These are phyloP conservation scores for Apocheima hispidaria DNA, from an alignment of 2,888 invertebrate genomes.

Conservation along the genomic window DNA sequence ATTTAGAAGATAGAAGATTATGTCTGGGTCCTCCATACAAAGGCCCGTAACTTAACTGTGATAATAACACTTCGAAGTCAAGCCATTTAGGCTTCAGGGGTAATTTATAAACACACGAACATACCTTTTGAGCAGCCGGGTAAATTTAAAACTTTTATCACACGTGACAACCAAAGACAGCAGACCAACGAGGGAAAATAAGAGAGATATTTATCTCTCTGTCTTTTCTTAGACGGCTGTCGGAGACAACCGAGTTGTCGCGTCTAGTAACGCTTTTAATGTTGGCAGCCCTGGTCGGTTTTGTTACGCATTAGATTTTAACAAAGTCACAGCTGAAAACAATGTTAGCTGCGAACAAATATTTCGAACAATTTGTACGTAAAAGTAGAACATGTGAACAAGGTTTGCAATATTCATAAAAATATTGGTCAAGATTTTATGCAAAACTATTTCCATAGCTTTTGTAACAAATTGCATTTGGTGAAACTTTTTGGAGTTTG, in stretches of 20 bases:
- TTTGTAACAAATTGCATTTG: neutral
- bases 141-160: too few relatives aligned
- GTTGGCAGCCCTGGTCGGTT: conserved; percentile 7
- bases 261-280: neutral
- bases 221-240: too few relatives aligned
- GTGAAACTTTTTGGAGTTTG: neutral
- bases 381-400: conserved; percentile 8
- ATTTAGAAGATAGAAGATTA: too few relatives aligned
- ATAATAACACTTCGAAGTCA: too few relatives aligned
- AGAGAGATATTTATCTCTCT: too few relatives aligned
- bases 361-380: neutral
- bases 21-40: too few relatives aligned
- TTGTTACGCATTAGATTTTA: conserved; percentile 20
- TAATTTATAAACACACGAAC: too few relatives aligned
- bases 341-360: conserved; percentile 6
- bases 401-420: conserved; percentile 5
- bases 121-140: too few relatives aligned
- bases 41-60: too few relatives aligned
- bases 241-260: neutral
- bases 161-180: too few relatives aligned
- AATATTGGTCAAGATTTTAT: neutral
- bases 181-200: too few relatives aligned
- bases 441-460: neutral
- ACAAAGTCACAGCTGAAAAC: conserved; percentile 18
- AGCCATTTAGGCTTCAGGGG: too few relatives aligned